Evolutionary conservation across 37 sponge, comb jelly and placozoan species (phyloP).

Genomic region (Halichondria panicea): DNA sequence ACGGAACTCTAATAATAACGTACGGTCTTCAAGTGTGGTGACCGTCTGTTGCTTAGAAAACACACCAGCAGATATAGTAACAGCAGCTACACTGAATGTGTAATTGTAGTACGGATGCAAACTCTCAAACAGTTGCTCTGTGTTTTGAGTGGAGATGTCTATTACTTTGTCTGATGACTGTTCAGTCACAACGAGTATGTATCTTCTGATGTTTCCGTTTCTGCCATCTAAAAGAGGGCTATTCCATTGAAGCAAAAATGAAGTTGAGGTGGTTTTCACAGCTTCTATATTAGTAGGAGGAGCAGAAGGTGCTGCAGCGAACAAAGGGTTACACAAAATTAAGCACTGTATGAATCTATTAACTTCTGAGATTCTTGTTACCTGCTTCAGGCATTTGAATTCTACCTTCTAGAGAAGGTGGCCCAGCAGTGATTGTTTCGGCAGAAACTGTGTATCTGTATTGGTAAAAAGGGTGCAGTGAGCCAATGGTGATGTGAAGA

Average conservation of each 20-base stretch:
- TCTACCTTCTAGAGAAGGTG: background rate
- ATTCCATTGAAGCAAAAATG: background rate
- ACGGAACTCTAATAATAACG: too few relatives aligned
- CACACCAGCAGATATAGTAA: background rate
- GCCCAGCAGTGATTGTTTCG: constrained; percentile 19
- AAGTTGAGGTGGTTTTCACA: background rate
- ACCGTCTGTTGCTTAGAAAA: background rate
- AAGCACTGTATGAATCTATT: too few relatives aligned
- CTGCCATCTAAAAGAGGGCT: background rate
- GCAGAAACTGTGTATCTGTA: background rate
- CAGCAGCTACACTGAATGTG: background rate
- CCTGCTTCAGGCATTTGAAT: constrained; percentile 42
- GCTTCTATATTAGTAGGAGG: background rate
- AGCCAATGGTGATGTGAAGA: background rate
- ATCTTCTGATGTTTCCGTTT: background rate
- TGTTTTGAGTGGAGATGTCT: background rate
- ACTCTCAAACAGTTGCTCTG: background rate
- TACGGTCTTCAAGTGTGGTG: constrained; percentile 1
- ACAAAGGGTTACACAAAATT: too few relatives aligned
- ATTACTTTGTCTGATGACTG: background rate
- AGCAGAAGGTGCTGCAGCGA: background rate
- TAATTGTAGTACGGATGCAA: constrained; percentile 2
- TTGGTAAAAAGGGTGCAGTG: constrained; percentile 1
- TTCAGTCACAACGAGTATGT: background rate
- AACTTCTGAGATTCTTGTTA: too few relatives aligned